Evolutionary conservation across 2,888 invertebrate species (phyloP), one percentile per base, ranked within the genome.

Genomic region (Amblyteles armatorius): DNA sequence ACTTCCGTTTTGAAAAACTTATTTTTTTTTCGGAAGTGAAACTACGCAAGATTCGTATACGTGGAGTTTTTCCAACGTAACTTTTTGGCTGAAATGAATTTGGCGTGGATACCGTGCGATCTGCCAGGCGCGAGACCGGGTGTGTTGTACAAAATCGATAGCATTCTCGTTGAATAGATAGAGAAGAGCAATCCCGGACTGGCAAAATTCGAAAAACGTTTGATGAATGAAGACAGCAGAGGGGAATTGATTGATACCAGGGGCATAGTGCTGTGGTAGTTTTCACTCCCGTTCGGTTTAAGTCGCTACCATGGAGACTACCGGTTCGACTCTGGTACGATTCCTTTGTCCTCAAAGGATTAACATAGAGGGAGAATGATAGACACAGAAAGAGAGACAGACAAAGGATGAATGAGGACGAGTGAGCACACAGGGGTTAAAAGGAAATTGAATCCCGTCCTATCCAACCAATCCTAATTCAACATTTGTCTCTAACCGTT

Each of bases 311-410:
- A 81, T 69, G 55, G 44, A 52, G 40, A 72, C 76, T 48, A 65
- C 19, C 55, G 44, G 79, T 69, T 71, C 72, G 76, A 72, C 44
- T 65, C n/a, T 22, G 36, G 48, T 63, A 29, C 68, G 50, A 67
- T 83, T 83, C 71, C 78, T 83, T 80, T 83, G 79, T 83, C 76
- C 79, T 76, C 79, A 72, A 80, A 83, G 79, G 79, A 80, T 83
- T 83, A 72, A 83, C 76, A 44, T 77, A 55, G 72, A 76, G 65
- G 48, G 52, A 48, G 79, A 79, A 83, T 40, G 79, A 79, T 73
- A 60, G 44, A 68, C 22, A 57, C 26, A 2, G 68, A 60, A 40
- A 50, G 44, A 40, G 19, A 73, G 60, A 40, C 13, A 16, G 22
- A 40, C 44, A 44, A 73, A 36, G 55, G 22, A 36, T 36, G 57